Evolutionary conservation across 2,113 vertebrate species (phyloP).

Genomic region (Mesoclemmys tuberculata): DNA sequence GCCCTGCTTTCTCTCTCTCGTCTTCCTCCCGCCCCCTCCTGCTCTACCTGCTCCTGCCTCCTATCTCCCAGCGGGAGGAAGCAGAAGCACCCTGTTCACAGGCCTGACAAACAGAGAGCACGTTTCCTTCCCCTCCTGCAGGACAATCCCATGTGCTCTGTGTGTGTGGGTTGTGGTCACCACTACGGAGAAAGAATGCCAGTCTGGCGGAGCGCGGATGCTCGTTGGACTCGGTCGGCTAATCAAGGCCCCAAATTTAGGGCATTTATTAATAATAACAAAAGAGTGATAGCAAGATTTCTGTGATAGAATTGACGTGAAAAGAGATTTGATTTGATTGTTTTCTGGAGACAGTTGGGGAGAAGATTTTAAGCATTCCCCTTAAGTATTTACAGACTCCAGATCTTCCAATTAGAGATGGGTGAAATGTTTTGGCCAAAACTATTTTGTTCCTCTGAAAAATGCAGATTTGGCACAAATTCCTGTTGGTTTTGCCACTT

Average conservation of each 20-base stretch:
- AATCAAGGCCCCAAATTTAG: neutral
- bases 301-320: neutral
- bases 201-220: neutral
- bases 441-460: neutral
- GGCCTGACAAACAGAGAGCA: neutral
- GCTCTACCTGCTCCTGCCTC: neutral
- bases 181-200: neutral
- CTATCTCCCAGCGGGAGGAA: neutral
- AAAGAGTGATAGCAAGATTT: neutral
- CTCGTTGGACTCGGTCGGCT: neutral
- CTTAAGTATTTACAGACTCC: neutral
- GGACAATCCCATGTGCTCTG: neutral
- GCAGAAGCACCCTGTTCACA: neutral
- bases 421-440: neutral
- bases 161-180: neutral
- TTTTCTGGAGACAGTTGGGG: neutral
- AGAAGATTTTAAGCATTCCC: neutral
- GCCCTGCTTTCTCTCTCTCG: constrained; percentile 23
- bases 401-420: neutral
- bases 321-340: neutral
- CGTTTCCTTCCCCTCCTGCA: neutral
- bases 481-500: neutral
- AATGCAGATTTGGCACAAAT: neutral
- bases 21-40: neutral
- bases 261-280: neutral